Evolutionary conservation across 2,113 vertebrate species (phyloP).

Genomic region (Turdus rufiventris): DNA sequence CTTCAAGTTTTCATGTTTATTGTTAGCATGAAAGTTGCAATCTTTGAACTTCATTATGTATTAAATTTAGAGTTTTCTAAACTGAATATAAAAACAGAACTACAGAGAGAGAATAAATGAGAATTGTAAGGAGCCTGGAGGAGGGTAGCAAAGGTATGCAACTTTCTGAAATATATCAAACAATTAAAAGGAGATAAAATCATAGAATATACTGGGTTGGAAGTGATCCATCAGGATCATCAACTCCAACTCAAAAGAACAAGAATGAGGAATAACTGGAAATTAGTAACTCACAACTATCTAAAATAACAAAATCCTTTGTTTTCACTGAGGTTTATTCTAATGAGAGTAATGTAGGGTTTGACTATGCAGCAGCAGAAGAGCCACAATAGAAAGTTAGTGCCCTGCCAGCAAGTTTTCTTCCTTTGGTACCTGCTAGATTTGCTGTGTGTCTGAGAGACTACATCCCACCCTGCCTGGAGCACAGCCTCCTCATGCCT

Average conservation of each 20-base stretch:
- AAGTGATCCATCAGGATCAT: neutral
- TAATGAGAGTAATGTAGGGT: neutral
- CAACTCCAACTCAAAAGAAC: neutral
- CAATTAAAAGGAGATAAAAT: neutral
- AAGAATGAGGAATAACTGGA: neutral
- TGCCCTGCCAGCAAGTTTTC: neutral
- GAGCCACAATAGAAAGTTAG: neutral
- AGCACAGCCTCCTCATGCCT: rapidly evolving
- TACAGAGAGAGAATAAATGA: neutral
- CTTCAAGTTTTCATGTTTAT: neutral
- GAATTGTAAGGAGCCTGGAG: neutral
- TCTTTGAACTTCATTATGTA: neutral
- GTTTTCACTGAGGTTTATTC: neutral
- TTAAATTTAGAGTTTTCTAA: neutral
- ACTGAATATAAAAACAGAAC: neutral
- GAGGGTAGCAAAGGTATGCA: neutral
- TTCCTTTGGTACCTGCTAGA: neutral
- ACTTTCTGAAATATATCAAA: neutral
- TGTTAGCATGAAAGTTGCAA: neutral
- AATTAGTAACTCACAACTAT: neutral
- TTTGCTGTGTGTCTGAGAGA: neutral
- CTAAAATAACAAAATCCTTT: neutral
- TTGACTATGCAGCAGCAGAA: neutral
- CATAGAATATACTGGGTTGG: neutral
- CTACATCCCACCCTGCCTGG: rapidly evolving